phyloP scores from a whole-genome alignment of 2,888 invertebrate species.

The Drosophila cracens region DNA sequence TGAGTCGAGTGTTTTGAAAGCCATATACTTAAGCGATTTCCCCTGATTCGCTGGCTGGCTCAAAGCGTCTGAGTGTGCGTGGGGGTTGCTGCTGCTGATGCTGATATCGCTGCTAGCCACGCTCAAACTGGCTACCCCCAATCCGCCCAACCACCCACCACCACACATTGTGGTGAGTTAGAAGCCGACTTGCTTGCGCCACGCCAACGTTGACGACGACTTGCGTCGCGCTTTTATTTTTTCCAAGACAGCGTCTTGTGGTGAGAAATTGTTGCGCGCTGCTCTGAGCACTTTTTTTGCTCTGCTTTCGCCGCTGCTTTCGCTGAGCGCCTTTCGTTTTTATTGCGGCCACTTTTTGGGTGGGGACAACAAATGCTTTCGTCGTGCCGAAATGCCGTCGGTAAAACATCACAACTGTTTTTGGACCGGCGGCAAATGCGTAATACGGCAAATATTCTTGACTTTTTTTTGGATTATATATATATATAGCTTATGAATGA shows the following conservation, averaged over 20 bases:
- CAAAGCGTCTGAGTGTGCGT: constrained; percentile 33
- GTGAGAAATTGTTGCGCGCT: constrained; percentile 77
- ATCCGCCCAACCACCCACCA: constrained; percentile 20
- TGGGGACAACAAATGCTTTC: constrained; percentile 11
- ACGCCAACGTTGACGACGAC: constrained; percentile 28
- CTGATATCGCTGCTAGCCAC: not conserved
- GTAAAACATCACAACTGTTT: constrained; percentile 36
- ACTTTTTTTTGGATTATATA: too few species aligned
- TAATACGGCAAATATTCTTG: not conserved
- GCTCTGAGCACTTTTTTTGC: constrained; percentile 52
- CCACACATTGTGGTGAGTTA: constrained; percentile 73
- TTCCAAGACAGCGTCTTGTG: constrained; percentile 76
- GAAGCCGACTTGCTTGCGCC: constrained; percentile 50
- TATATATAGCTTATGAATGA: not conserved
- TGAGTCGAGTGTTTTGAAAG: constrained; percentile 47
- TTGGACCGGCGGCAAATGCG: constrained; percentile 64
- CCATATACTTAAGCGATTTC: constrained; percentile 69
- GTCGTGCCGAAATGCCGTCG: constrained; percentile 52
- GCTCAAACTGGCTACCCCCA: not conserved
- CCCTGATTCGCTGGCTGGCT: constrained; percentile 73
- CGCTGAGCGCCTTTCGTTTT: constrained; percentile 69
- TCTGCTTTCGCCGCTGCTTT: constrained; percentile 13
- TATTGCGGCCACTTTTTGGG: constrained; percentile 50
- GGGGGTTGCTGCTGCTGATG: constrained; percentile 5
- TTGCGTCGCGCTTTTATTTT: constrained; percentile 29